Conservation (phyloP, 2,113 vertebrate genomes). For the Cephalopholis sonnerati region DNA sequence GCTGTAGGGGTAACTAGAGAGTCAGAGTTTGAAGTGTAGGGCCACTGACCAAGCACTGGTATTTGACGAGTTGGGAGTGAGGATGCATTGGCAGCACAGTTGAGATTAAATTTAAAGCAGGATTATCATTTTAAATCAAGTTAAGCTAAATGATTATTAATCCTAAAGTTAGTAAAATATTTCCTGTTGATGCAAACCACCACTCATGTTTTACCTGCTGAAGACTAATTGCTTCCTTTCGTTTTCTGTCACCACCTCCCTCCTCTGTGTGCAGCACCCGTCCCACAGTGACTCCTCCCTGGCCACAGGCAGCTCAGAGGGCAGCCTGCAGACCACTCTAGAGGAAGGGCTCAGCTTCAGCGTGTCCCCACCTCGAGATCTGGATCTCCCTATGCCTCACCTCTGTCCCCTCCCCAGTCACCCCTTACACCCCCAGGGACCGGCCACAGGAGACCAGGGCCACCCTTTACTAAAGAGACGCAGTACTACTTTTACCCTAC, state of each 20-base stretch:
- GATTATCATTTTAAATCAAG: neutral
- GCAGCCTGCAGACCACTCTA: constrained; percentile 90
- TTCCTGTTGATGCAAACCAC: neutral
- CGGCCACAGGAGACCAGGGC: constrained; percentile 42
- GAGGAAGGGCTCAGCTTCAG: constrained; percentile 90
- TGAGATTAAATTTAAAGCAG: neutral
- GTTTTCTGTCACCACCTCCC: neutral
- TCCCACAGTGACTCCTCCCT: constrained; percentile 88
- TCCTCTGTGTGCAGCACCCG: constrained; percentile 72
- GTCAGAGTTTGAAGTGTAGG: no score
- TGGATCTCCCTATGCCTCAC: constrained; percentile 77
- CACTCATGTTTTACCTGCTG: neutral
- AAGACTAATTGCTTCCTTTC: neutral
- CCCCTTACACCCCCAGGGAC: constrained; percentile 22
- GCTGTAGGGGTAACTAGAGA: no score
- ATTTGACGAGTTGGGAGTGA: no score
- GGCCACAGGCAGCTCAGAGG: constrained; percentile 87
- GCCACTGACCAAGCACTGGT: no score
- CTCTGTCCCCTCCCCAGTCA: constrained; percentile 66
- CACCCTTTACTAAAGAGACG: constrained; percentile 53
- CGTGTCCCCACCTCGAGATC: constrained; percentile 83
- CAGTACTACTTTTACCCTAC: constrained; percentile 79
- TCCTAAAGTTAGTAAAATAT: neutral
- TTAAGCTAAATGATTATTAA: neutral
- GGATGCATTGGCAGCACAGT: no score